Base-by-base conservation (phyloP, 2,888 invertebrate genomes). In the Barypeithes pellucidus region DNA sequence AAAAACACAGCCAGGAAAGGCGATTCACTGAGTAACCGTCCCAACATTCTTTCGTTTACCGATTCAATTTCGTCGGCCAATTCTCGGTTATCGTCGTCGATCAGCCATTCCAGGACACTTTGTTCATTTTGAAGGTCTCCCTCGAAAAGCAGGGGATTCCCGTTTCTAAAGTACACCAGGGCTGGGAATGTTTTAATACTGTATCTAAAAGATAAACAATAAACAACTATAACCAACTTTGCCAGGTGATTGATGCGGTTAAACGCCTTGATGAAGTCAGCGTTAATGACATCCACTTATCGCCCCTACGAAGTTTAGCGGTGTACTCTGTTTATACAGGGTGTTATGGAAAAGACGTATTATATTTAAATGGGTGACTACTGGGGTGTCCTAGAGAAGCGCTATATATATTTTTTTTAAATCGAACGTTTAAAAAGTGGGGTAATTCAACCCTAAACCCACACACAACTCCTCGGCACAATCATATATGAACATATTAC, bases 161-260 rank as follows among this genome's bases (percentile, higher is more conserved):
- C 96, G 81, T 95, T 96, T 82, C 95, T 91, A 84, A 89, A 92
- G 84, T 96, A 97, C 0, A 97, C 95, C 83, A 97, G 89, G 11
- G 96, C 96, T 1, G 97, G 97, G 86, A 95, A 97, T 65, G 96
- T 97, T 86, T 96, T 96, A 75, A 97, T 97, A 74, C 96, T 96
- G 87, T 97, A 97, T 80, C 96, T 76, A 45, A 2, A 72, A 69
- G 16, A 9, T 7, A 5, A 57, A 20, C 33, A 43, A 45, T 24
- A 62, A 29, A 5, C 1, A 8, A 8, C 29, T 29, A n/a, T n/a
- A n/a, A n/a, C 9, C 3, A 29, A 29, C 7, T 29, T 2, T 24
- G 24, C 3, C 9, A 2, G 36, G 3, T 12, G 12, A 36, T 36
- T 36, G 36, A 36, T 36, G 36, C 36, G 12, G 9, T 36, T 9